Evolutionary conservation across 1,140 invertebrate species (phyloP).

Genomic region (Centruroides sculpturatus): DNA sequence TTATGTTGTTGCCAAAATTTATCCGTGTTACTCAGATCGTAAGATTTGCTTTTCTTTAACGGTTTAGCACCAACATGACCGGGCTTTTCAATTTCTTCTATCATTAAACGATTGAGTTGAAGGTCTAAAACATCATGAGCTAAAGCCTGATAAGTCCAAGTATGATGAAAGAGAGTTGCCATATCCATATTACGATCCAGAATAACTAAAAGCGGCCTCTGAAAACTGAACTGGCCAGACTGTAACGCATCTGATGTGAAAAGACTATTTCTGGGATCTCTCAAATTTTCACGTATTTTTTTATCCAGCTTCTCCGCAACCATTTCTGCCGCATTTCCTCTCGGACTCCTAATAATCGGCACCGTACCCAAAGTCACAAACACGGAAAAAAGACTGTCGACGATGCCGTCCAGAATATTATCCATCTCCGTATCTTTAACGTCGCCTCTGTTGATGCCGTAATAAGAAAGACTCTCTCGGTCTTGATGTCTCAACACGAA

Average conservation of each 20-base stretch:
- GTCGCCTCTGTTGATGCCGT: conserved; percentile 86
- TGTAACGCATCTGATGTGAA: conserved; percentile 67
- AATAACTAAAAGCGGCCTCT: conserved; percentile 79
- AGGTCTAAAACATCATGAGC: conserved; percentile 89
- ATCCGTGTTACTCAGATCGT: conserved; percentile 77
- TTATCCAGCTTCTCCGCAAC: conserved; percentile 94
- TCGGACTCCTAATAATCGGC: conserved; percentile 87
- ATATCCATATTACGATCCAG: conserved; percentile 92
- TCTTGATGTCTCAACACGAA: conserved; percentile 88
- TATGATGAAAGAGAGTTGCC: conserved; percentile 94
- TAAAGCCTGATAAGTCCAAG: conserved; percentile 98
- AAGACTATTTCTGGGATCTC: conserved; percentile 90
- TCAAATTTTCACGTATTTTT: conserved; percentile 89
- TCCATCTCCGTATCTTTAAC: conserved; percentile 95
- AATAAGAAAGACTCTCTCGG: conserved; percentile 80
- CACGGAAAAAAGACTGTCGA: conserved; percentile 91
- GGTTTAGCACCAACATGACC: conserved; percentile 21
- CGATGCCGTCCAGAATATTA: conserved; percentile 80
- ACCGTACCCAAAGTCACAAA: conserved; percentile 91
- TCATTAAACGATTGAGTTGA: conserved; percentile 68
- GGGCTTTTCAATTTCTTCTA: conserved; percentile 47
- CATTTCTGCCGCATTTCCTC: conserved; percentile 95
- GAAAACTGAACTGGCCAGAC: conserved; percentile 62
- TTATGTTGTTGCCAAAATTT: conserved; percentile 86
- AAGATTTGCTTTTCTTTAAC: conserved; percentile 59